Conservation (phyloP, 2,797 vertebrate genomes). For the Rhabdomys pumilio region DNA sequence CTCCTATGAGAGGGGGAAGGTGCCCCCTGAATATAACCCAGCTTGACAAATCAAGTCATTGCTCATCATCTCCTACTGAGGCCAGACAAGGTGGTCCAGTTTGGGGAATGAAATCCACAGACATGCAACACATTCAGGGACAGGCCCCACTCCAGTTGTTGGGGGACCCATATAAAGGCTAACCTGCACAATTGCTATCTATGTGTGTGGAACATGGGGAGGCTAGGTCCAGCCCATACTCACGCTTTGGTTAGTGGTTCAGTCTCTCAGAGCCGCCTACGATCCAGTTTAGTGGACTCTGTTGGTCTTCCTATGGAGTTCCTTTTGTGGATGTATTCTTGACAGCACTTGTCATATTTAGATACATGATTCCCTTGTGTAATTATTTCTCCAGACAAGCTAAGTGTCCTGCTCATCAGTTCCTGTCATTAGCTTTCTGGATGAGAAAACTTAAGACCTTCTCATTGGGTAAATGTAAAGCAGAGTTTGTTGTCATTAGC, state of each 20-base stretch:
- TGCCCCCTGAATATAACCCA: neutral
- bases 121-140: neutral
- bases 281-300: neutral
- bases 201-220: neutral
- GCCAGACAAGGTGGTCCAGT: neutral
- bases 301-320: neutral
- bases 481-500: neutral
- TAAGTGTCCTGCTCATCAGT: neutral
- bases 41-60: neutral
- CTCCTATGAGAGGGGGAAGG: neutral
- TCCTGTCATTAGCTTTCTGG: neutral
- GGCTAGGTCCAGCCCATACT: neutral
- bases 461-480: neutral
- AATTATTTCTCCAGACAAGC: neutral
- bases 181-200: neutral
- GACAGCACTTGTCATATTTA: neutral
- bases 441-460: neutral
- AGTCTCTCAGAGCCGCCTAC: neutral
- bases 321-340: neutral
- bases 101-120: neutral
- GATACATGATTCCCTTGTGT: neutral
- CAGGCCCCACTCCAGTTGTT: neutral
- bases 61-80: neutral
- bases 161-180: neutral
- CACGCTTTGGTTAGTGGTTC: neutral